phyloP scores from a whole-genome alignment of 2,797 vertebrate genomes.

The Hapalemur alaotrensis region DNA sequence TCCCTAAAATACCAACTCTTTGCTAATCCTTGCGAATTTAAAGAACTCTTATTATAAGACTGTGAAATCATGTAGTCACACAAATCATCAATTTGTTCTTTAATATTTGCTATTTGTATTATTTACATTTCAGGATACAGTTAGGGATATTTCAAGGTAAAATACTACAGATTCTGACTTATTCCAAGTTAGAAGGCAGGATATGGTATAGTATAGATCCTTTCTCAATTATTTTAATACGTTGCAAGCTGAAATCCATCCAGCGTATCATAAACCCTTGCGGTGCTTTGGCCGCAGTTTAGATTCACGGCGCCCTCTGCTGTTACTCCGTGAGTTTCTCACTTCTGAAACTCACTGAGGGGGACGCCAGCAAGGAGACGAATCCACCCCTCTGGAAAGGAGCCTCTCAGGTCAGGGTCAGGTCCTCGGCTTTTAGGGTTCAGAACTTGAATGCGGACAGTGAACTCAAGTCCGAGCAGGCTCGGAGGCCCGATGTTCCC shows the following conservation, averaged over 20 bases:
- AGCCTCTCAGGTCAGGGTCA: too few relatives aligned
- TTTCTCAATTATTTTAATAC: not conserved
- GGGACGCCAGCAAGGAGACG: fast-evolving
- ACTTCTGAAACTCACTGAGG: not conserved
- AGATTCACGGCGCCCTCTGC: slow-evolving; percentile 80
- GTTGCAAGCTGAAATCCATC: not conserved
- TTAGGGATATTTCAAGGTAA: slow-evolving; percentile 10
- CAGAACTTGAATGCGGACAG: not conserved
- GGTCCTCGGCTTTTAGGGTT: not conserved
- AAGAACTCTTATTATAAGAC: not conserved
- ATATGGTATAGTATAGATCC: not conserved
- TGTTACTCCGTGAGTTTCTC: slow-evolving; percentile 40
- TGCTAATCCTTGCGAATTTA: not conserved
- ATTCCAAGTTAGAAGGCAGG: not conserved
- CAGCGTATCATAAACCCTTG: not conserved
- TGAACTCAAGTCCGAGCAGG: not conserved
- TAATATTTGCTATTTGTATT: not conserved
- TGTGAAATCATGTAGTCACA: not conserved
- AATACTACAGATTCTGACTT: not conserved
- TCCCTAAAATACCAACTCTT: not conserved
- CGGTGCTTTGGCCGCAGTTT: not conserved
- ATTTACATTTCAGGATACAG: not conserved
- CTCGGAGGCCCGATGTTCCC: not conserved
- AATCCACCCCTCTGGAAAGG: not conserved
- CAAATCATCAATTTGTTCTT: not conserved